Conservation (phyloP, 2,888 invertebrate species). For the Cistogaster globosa region DNA sequence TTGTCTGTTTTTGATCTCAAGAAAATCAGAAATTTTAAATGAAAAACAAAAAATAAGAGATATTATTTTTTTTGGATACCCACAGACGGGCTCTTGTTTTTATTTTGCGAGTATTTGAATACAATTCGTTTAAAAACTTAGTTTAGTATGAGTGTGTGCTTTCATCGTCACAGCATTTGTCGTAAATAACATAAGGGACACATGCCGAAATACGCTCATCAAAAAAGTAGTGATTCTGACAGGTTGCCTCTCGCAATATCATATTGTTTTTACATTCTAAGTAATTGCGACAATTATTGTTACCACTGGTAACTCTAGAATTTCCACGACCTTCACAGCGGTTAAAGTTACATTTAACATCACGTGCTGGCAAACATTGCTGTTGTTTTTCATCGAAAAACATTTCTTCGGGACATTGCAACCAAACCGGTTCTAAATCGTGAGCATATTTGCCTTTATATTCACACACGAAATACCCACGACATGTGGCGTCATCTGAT, state of each 20-base stretch:
- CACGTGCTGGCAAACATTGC: conserved; percentile 72
- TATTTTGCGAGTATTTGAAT: too few relatives aligned
- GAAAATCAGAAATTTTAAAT: too few relatives aligned
- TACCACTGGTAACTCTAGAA: conserved; percentile 74
- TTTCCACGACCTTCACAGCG: conserved; percentile 80
- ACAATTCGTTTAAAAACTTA: background rate
- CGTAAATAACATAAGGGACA: conserved; percentile 72
- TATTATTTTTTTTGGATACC: too few relatives aligned
- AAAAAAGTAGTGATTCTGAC: conserved; percentile 77
- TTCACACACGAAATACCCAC: conserved; percentile 78
- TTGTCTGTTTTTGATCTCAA: too few relatives aligned
- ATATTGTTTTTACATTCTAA: conserved; percentile 74
- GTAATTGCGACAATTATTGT: conserved; percentile 77
- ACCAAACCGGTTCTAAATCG: conserved; percentile 77
- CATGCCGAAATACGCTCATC: conserved; percentile 76
- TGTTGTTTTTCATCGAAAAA: conserved; percentile 74
- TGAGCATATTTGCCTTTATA: conserved; percentile 68
- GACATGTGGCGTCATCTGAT: conserved; percentile 74
- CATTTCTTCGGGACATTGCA: conserved; percentile 75
- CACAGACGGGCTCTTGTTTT: too few relatives aligned
- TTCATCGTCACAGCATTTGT: conserved; percentile 75
- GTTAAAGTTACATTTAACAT: conserved; percentile 75
- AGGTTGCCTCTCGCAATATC: conserved; percentile 69
- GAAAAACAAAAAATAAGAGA: too few relatives aligned
- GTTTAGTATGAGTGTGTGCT: background rate